These are phyloP conservation scores for Cantharis lateralis DNA, from an alignment of 2,888 invertebrate species.

Conservation along the genomic window DNA sequence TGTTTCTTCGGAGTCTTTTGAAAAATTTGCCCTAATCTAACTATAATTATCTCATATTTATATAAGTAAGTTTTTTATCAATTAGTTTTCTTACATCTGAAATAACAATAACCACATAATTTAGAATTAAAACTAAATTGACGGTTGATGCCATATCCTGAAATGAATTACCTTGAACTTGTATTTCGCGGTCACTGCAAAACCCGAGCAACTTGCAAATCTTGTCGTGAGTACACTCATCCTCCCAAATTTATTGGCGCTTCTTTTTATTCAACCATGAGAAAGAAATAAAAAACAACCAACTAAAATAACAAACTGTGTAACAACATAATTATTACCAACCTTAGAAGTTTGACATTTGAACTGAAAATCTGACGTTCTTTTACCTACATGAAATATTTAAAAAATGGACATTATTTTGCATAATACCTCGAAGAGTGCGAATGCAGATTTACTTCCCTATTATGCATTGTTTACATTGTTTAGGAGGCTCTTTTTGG, in stretches of 20 bases:
- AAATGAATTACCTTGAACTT: conserved; percentile 31
- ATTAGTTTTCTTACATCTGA: conserved; percentile 4
- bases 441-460: neutral
- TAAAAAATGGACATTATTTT: neutral
- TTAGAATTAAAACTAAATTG: conserved; percentile 23
- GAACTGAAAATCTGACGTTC: neutral
- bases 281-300: neutral
- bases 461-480: conserved; percentile 2
- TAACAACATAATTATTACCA: neutral
- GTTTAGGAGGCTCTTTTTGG: neutral
- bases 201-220: conserved; percentile 25
- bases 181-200: conserved; percentile 28
- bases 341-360: neutral
- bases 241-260: neutral
- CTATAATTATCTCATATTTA: conserved; percentile 2
- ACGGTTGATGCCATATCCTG: conserved; percentile 28
- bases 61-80: neutral
- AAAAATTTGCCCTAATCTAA: neutral
- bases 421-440: neutral
- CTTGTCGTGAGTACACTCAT: conserved; percentile 19
- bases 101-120: conserved; percentile 29
- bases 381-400: neutral
- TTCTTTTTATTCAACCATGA: neutral
- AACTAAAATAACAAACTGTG: neutral
- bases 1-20: neutral